These are phyloP conservation scores for Drosophila suboccidentalis DNA, from an alignment of 2,888 invertebrate genomes.

Conservation along the genomic window DNA sequence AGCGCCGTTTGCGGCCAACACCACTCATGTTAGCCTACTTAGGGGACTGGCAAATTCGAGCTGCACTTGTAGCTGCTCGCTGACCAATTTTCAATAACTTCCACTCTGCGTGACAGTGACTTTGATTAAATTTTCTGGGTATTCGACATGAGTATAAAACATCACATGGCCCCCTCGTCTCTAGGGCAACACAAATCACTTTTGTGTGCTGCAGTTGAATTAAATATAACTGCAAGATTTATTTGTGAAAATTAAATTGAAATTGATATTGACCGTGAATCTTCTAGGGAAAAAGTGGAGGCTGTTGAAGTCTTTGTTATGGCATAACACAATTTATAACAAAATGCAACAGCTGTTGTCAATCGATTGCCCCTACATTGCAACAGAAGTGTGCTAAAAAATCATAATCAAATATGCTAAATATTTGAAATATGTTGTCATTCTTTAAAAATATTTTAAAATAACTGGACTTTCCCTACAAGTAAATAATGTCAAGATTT, in stretches of 20 bases:
- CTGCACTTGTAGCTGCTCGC: conserved; percentile 33
- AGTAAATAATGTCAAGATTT: conserved; percentile 8
- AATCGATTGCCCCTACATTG: neutral
- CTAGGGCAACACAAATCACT: conserved; percentile 15
- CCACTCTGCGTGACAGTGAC: conserved; percentile 37
- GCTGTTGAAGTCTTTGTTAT: conserved; percentile 1
- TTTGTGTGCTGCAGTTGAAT: conserved; percentile 17
- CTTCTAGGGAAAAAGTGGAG: conserved; percentile 8
- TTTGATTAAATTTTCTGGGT: conserved; percentile 58
- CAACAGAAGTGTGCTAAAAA: no score
- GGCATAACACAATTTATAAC: conserved; percentile 11
- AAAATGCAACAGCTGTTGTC: neutral
- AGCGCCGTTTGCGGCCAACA: conserved; percentile 36
- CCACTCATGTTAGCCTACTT: conserved; percentile 63
- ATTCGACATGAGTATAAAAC: conserved; percentile 13
- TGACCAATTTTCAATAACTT: conserved; percentile 56
- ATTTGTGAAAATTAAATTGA: conserved; percentile 22
- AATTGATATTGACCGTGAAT: conserved; percentile 27
- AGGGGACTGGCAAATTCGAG: conserved; percentile 38
- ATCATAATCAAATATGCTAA: neutral
- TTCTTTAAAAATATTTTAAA: neutral
- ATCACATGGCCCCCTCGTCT: conserved; percentile 1
- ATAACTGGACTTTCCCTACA: conserved; percentile 41
- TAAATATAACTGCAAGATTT: conserved; percentile 1
- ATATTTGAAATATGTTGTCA: neutral